phyloP scores from a whole-genome alignment of 2,113 vertebrate species.

The Dipodomys ordii region DNA sequence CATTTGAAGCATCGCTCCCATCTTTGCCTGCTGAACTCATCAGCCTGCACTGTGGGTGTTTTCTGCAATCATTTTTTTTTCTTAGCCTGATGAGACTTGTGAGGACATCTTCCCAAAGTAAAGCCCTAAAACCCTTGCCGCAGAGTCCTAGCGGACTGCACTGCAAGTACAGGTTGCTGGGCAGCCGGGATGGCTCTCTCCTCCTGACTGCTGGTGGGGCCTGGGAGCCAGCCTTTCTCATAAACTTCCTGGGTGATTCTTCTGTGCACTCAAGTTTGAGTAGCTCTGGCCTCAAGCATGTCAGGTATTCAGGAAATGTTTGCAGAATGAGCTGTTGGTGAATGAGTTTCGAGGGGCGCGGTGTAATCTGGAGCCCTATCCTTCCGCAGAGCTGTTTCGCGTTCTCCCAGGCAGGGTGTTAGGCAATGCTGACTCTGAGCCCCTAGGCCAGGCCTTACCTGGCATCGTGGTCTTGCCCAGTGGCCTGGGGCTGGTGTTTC shows the following conservation, averaged over 20 bases:
- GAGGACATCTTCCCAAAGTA: background rate
- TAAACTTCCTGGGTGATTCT: conserved; percentile 31
- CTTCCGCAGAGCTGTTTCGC: background rate
- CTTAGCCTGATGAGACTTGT: background rate
- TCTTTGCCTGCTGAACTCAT: background rate
- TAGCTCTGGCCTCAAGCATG: conserved; percentile 57
- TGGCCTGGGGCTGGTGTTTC: background rate
- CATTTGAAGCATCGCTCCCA: background rate
- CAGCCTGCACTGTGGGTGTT: background rate
- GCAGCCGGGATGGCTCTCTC: background rate
- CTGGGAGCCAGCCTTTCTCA: conserved; percentile 26
- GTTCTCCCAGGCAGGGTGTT: background rate
- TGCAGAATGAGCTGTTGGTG: conserved; percentile 68
- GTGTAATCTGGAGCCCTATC: conserved; percentile 48
- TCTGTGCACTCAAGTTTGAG: conserved; percentile 64
- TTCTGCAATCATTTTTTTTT: background rate
- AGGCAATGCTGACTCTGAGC: background rate
- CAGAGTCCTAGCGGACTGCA: background rate
- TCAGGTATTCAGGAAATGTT: conserved; percentile 77
- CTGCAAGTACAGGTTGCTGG: background rate
- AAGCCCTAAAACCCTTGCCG: background rate
- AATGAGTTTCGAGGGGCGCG: conserved; percentile 64
- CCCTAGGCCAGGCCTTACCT: background rate
- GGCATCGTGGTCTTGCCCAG: background rate
- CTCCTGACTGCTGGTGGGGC: background rate